Evolutionary conservation across 1,140 invertebrate genomes (phyloP).

Genomic region (Hirudo medicinalis): DNA sequence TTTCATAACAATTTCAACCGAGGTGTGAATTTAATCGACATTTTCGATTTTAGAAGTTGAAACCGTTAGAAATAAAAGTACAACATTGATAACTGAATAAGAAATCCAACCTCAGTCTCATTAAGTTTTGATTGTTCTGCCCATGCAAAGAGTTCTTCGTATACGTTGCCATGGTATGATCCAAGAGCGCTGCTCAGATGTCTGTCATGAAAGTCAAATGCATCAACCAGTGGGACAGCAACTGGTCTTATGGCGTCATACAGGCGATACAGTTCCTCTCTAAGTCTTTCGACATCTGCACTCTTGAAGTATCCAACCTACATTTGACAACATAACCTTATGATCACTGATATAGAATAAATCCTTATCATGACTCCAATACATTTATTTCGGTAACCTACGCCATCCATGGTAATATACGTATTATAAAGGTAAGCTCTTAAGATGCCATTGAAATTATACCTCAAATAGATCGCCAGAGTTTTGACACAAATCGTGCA

Average conservation of each 20-base stretch:
- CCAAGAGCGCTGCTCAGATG: constrained; percentile 68
- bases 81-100: neutral
- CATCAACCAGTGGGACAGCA: constrained; percentile 76
- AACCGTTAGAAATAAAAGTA: neutral
- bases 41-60: too few species aligned
- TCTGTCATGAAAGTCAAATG: constrained; percentile 69
- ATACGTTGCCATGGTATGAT: constrained; percentile 76
- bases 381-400: too few species aligned
- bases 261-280: constrained; percentile 54
- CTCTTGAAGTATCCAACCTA: constrained; percentile 34
- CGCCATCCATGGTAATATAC: neutral
- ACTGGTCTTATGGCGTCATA: constrained; percentile 61
- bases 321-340: neutral
- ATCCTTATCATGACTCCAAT: too few species aligned
- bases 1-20: too few species aligned
- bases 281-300: constrained; percentile 50
- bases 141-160: constrained; percentile 69
- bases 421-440: neutral
- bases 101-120: constrained; percentile 44
- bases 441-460: neutral
- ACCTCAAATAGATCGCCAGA: neutral
- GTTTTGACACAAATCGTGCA: neutral
- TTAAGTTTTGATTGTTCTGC: constrained; percentile 74
- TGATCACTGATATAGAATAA: too few species aligned
- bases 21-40: too few species aligned